A percentile compares a stretch with the other conserved stretches of the same genome.
Conservation (phyloP, 2,113 vertebrate genomes). For the Pseudonaja textilis region DNA sequence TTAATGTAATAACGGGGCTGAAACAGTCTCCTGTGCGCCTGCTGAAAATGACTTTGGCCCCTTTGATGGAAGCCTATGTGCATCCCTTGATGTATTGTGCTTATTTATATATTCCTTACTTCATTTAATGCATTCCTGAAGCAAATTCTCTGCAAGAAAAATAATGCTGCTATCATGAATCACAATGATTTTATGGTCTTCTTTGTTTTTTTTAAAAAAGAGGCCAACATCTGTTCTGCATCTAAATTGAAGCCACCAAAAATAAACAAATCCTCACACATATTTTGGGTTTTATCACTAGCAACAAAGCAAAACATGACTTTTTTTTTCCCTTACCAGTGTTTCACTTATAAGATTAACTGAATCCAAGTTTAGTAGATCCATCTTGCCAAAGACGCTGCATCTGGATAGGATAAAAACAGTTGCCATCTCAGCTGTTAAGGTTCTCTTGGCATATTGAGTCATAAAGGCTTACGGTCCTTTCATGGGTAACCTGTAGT, state of each 20-base stretch:
- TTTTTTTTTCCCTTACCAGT: not conserved
- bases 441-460: not conserved
- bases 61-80: not conserved
- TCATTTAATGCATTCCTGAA: slow-evolving; percentile 30
- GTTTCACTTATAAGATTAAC: not conserved
- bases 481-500: not conserved
- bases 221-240: slow-evolving; percentile 27
- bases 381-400: not conserved
- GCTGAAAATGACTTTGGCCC: not conserved
- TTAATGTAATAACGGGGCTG: not conserved
- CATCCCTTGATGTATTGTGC: slow-evolving; percentile 1
- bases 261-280: slow-evolving; percentile 2
- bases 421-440: not conserved
- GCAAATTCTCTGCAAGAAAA: slow-evolving; percentile 7
- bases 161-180: slow-evolving; percentile 19
- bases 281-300: slow-evolving; percentile 51
- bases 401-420: not conserved
- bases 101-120: slow-evolving; percentile 24
- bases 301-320: slow-evolving; percentile 17
- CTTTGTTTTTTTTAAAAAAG: slow-evolving; percentile 44
- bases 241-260: slow-evolving; percentile 34
- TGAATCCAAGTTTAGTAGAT: not conserved
- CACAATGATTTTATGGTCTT: slow-evolving; percentile 29
- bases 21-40: not conserved
- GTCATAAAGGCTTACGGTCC: not conserved